phyloP scores from a whole-genome alignment of 2,888 invertebrate genomes.

The Anoncus sp. region DNA sequence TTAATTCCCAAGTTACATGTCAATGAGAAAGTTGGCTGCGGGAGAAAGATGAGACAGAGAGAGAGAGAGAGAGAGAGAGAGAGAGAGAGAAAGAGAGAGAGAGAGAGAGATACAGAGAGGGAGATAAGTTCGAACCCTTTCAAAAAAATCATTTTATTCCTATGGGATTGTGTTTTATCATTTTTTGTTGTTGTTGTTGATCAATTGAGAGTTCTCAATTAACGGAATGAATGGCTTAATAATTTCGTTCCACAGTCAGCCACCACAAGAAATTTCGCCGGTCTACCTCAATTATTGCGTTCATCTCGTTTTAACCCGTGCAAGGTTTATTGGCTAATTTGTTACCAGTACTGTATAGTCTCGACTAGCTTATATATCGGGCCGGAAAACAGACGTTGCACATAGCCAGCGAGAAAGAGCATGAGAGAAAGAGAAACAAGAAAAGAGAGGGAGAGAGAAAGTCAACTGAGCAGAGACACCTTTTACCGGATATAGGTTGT shows the following conservation, averaged over 20 bases:
- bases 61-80: too few relatives aligned
- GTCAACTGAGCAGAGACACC: conserved; percentile 67
- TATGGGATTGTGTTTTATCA: too few relatives aligned
- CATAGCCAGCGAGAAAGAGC: conserved; percentile 12
- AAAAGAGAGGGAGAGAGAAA: conserved; percentile 11
- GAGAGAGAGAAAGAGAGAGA: too few relatives aligned
- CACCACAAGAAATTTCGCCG: background rate
- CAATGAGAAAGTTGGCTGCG: background rate
- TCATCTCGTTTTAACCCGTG: conserved; percentile 9
- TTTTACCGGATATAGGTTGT: conserved; percentile 56
- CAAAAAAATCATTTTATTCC: too few relatives aligned
- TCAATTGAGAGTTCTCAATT: conserved; percentile 9
- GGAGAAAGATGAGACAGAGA: background rate
- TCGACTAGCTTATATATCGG: conserved; percentile 6
- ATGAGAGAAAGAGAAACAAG: too few relatives aligned
- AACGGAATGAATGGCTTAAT: background rate
- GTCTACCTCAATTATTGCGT: conserved; percentile 44
- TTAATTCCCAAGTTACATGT: background rate
- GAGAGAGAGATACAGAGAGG: too few relatives aligned
- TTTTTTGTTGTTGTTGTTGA: background rate
- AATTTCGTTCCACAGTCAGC: background rate
- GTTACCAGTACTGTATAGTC: conserved; percentile 30
- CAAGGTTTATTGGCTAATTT: conserved; percentile 50
- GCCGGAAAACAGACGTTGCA: conserved; percentile 42
- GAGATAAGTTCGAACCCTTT: too few relatives aligned